Evolutionary conservation across 2,113 vertebrate genomes (phyloP), one percentile per base, ranked within the genome.

Genomic region (Callocephalon fimbriatum): DNA sequence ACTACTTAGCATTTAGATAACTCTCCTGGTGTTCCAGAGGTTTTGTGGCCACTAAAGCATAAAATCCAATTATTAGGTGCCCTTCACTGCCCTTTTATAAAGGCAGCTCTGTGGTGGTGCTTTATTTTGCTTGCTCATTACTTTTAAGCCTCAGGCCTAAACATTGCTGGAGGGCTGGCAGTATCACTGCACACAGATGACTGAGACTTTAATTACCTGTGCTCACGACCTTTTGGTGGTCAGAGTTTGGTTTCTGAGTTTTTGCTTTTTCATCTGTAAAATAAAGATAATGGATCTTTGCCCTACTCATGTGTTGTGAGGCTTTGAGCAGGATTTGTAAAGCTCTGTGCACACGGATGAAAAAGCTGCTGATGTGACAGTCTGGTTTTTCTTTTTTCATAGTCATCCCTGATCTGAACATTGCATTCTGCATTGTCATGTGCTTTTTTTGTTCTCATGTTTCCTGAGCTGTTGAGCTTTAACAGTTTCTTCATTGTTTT

Each of bases 1-100:
- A 3, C 73, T 88, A 5, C 53, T 83, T 94, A 90, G 59, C 65
- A 84, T 95, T 94, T 96, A 88, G 76, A 84, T 86, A 72, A 83
- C 68, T 72, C 23, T 61, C 5, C 25, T 1, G 1, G 12, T 87
- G 51, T 88, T 92, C 56, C 68, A 81, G 61, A 78, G 17, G 61
- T 51, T 89, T 89, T 88, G 37, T 71, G 51, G n/a, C 62, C 86
- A 78, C 72, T 81, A 76, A 87, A 67, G 78, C n/a, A 6, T 84
- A 84, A 93, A 86, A 81, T 72, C 20, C 78, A 88, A 47, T 77
- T 79, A 66, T 72, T 92, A 48, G 7, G 21, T 78, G 51, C 70
- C 72, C 68, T 95, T 91, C 48, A 12, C 44, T 91, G 51, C 68
- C 71, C 32, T 90, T 84, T 51, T 48, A 15, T 44, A 58, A 71